Conservation (phyloP, 35 echinoderm and acorn worm genomes). For the Nesometra sesokonis region DNA sequence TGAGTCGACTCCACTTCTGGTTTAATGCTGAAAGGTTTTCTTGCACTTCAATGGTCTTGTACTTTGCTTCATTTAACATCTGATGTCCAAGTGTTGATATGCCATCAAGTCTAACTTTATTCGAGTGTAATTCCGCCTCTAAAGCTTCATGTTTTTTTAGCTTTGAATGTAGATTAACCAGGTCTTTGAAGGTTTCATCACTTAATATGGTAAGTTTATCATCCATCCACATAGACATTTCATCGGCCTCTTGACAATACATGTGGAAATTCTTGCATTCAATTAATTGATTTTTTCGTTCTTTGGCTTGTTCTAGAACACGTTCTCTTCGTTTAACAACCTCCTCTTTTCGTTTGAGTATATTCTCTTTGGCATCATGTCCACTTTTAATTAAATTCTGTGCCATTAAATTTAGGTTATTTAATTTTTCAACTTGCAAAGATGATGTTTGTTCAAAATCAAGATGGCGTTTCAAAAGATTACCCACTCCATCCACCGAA, state of each 20-base stretch:
- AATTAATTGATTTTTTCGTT: conserved; percentile 38
- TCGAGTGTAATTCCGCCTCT: conserved; percentile 71
- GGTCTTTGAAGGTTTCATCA: conserved; percentile 73
- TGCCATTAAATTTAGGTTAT: conserved; percentile 51
- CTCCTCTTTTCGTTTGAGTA: conserved; percentile 49
- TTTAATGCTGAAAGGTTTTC: conserved; percentile 24
- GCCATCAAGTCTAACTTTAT: conserved; percentile 55
- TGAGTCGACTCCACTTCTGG: conserved; percentile 48
- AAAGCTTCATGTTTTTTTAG: conserved; percentile 89
- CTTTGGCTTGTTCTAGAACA: conserved; percentile 42
- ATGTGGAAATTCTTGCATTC: conserved; percentile 44
- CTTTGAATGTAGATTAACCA: conserved; percentile 65
- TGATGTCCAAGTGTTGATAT: conserved; percentile 35
- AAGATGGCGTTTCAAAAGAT: conserved; percentile 63
- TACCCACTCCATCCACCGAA: conserved; percentile 52
- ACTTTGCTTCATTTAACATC: conserved; percentile 39
- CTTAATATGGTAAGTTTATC: conserved; percentile 56
- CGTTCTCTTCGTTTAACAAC: conserved; percentile 48
- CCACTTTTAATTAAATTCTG: conserved; percentile 35
- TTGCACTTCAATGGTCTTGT: conserved; percentile 37
- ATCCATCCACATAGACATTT: conserved; percentile 63
- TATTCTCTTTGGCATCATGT: conserved; percentile 58
- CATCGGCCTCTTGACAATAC: conserved; percentile 77
- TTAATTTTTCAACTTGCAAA: conserved; percentile 68
- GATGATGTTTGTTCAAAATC: conserved; percentile 60